Base-by-base conservation (phyloP, 2,797 vertebrate genomes). In the Pangasius mekongensis region DNA sequence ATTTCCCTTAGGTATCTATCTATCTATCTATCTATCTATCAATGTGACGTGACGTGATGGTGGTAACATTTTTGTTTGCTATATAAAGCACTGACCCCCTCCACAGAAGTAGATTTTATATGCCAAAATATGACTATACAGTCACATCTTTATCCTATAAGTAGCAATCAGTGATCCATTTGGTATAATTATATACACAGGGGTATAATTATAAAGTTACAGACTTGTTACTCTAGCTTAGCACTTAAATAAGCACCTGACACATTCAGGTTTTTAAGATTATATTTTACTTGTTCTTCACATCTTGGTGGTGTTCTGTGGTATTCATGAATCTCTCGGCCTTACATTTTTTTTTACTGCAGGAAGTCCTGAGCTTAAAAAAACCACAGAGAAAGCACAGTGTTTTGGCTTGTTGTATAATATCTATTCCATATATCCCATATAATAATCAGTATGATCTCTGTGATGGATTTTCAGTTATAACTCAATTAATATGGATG, bases 401-500 rank as follows among this genome's bases (percentile, higher is more conserved):
- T 33, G 16, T 54, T 78, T 78, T 54, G n/a, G 9, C 30, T 0
- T 80, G 49, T 58, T 58, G 30, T 80, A 11, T 24, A 24, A 39
- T 14, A 58, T 24, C 20, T 58, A 11, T 54, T n/a, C 14, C 0
- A 11, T 36, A 81, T 80, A 58, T 33, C 4, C 54, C 10, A 11
- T 24, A 14, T 60, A 81, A 60, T 64, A 56, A 83, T 76, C 20
- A 18, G 56, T 2, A 60, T 52, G 67, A 83, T 77, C 9, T 76
- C 14, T 39, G 2, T 91, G 8, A 76, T 88, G 54, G 87, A 6
- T 89, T 67, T 92, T 54, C 87, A 97, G 96, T 91, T 97, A 95
- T 86, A 96, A 96, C 92, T 96, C 96, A 14, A 94, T 96, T 87
- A 96, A 97, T 93, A 96, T 96, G 96, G 96, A 97, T 80, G 95